Evolutionary conservation across 2,113 vertebrate genomes (phyloP), one percentile per base, ranked within the genome.

Genomic region (Nycticorax nycticorax): DNA sequence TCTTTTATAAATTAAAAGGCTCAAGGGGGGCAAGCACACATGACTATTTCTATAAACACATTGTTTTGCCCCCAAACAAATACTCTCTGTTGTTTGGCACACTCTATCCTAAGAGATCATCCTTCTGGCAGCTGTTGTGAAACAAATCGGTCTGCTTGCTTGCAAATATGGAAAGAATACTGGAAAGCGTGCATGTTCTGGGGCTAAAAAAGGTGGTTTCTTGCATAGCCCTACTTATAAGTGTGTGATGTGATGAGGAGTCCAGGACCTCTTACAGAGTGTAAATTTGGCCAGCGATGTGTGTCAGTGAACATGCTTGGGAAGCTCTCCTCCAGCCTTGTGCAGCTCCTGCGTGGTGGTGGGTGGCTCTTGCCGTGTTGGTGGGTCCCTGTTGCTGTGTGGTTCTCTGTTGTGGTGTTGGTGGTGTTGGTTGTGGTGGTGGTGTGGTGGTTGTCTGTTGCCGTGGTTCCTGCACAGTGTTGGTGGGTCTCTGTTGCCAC

Each of bases 311-410:
- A 22, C 66, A 9, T 37, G 30, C 9, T 11, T 1, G 2, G 30
- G n/a, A 60, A 47, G 39, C 1, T 75, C 33, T 64, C 6, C 9
- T 52, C 18, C 33, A 17, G 7, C 12, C 27, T 50, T 1, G 4
- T 16, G 39, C 1, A 21, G 35, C 5, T 75, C 67, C 57, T 21
- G 52, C 1, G 2, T 9, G 56, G 26, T 1, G 1, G 10, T 5
- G 8, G 52, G 66, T 30, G 74, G 48, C 6, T 30, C 55, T 39
- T 0, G 0, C 15, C 6, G 0, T 12, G n/a, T 13, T 18, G 39
- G 3, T 7, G 28, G 41, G 14, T 43, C 26, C 62, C 43, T 27
- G 9, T 39, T 37, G 23, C 39, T 41, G 39, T 41, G 39, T 41
- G 39, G 39, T 41, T 41, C 26, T 67, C 43, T 27, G 9, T 39